These are phyloP conservation scores for Drosophila nannoptera DNA, from an alignment of 1,140 invertebrate species.

Conservation along the genomic window DNA sequence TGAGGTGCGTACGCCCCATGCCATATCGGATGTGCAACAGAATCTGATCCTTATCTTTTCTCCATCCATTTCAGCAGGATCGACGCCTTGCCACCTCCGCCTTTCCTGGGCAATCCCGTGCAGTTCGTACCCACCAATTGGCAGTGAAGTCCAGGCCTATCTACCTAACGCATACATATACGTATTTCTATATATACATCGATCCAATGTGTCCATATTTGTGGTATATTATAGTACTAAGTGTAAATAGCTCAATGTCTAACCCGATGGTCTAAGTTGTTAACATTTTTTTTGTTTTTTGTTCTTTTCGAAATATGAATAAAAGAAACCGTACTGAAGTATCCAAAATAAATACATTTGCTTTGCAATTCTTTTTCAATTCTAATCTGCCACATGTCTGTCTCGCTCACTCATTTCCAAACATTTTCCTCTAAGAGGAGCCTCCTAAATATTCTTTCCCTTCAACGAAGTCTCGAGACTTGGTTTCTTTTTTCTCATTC, in stretches of 20 bases:
- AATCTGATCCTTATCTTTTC: not conserved
- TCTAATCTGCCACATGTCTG: too few species aligned
- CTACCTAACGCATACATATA: slow-evolving; percentile 8
- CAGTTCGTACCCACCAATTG: slow-evolving; percentile 60
- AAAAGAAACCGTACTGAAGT: slow-evolving; percentile 23
- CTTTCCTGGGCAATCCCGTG: slow-evolving; percentile 50
- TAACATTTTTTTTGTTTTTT: slow-evolving; percentile 15
- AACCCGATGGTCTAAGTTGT: slow-evolving; percentile 5
- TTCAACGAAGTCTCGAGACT: not conserved
- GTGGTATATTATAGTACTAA: slow-evolving; percentile 21
- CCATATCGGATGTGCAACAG: not conserved
- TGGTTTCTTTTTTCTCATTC: too few species aligned
- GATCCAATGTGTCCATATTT: slow-evolving; percentile 9
- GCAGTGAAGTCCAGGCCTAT: slow-evolving; percentile 31
- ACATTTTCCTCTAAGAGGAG: not conserved
- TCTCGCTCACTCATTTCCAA: not conserved
- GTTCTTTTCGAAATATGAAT: slow-evolving; percentile 19
- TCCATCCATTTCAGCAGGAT: slow-evolving; percentile 32
- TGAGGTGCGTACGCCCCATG: slow-evolving; percentile 34
- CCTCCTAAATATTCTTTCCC: not conserved
- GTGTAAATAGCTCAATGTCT: slow-evolving; percentile 43
- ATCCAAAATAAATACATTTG: not conserved
- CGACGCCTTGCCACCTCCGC: slow-evolving; percentile 49
- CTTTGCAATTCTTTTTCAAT: not conserved
- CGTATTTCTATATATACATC: slow-evolving; percentile 13